Evolutionary conservation across 2,888 invertebrate genomes (phyloP).

Genomic region (Drosophila monieri): DNA sequence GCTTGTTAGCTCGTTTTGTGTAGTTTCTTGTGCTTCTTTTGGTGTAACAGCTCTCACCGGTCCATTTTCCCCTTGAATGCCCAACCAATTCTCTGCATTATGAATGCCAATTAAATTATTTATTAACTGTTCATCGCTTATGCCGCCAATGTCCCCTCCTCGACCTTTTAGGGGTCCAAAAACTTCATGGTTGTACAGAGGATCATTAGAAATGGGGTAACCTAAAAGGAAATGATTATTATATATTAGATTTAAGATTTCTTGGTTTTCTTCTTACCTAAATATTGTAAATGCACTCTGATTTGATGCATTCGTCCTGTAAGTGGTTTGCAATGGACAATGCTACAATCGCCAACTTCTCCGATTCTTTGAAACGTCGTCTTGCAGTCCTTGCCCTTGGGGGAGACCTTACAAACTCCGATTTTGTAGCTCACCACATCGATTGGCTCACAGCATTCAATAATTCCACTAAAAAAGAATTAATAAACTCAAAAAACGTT

Average conservation of each 20-base stretch:
- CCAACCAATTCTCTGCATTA: constrained; percentile 96
- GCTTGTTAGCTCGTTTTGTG: constrained; percentile 59
- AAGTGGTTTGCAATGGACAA: constrained; percentile 95
- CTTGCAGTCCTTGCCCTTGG: constrained; percentile 94
- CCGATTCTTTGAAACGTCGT: constrained; percentile 95
- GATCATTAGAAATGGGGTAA: constrained; percentile 98
- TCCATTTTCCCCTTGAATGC: constrained; percentile 88
- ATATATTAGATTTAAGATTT: background rate
- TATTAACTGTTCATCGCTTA: constrained; percentile 93
- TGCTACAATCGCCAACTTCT: constrained; percentile 93
- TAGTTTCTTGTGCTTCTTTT: constrained; percentile 80
- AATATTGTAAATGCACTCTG: constrained; percentile 97
- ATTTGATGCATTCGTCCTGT: constrained; percentile 99
- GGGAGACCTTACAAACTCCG: constrained; percentile 95
- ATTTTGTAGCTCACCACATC: constrained; percentile 96
- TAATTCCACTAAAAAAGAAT: constrained; percentile 86
- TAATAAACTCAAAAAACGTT: background rate
- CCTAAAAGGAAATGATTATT: constrained; percentile 85
- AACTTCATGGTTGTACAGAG: constrained; percentile 97
- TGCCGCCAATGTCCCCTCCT: constrained; percentile 93
- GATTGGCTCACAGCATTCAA: constrained; percentile 95
- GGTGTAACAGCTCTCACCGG: background rate
- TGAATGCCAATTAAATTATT: constrained; percentile 94
- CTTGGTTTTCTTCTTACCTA: constrained; percentile 86
- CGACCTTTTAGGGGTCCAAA: constrained; percentile 97